Evolutionary conservation across 2,888 invertebrate genomes (phyloP), one percentile per base, ranked within the genome.

Genomic region (Drosophila nr. perissopoda): DNA sequence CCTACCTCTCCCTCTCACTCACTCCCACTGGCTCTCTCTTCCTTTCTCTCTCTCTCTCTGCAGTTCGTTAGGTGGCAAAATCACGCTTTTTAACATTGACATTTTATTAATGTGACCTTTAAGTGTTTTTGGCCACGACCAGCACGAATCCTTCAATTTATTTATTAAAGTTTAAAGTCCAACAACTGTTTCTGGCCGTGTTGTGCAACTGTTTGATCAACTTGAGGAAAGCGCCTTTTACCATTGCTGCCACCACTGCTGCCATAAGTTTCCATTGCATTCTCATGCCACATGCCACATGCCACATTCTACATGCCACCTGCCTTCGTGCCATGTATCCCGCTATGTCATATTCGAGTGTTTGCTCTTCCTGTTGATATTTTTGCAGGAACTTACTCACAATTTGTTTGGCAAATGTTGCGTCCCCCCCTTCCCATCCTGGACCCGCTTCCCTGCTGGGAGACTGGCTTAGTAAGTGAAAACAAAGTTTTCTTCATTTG

Each of bases 61-160:
- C 18, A 27, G 16, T 64, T 69, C 46, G 56, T 62, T 66, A 69
- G 84, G 72, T 89, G 91, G 76, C 77, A 78, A 81, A 85, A 88
- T 88, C 85, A 85, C 85, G 88, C 75, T 81, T 88, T 76, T 89
- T 85, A 89, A 81, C 86, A 83, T 83, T 85, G 90, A 89, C 85
- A 89, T 85, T 88, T 86, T 88, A 88, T 89, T 85, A 89, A 85
- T 88, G 88, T 81, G 90, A 86, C 81, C 88, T 72, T 75, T 77
- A 77, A 84, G 88, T 72, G 74, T 63, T 52, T 46, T 53, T 69
- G 52, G 61, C 54, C 74, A 67, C 27, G 33, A 27, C 38, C 58
- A 53, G 2, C 25, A 25, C 13, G n/a, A 34, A 13, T 49, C 46
- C 36, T 31, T 53, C 64, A 40, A 57, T 16, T 8, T 40, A 40